Base-by-base conservation (phyloP, 2,888 invertebrate species). In the Resseliella maxima region DNA sequence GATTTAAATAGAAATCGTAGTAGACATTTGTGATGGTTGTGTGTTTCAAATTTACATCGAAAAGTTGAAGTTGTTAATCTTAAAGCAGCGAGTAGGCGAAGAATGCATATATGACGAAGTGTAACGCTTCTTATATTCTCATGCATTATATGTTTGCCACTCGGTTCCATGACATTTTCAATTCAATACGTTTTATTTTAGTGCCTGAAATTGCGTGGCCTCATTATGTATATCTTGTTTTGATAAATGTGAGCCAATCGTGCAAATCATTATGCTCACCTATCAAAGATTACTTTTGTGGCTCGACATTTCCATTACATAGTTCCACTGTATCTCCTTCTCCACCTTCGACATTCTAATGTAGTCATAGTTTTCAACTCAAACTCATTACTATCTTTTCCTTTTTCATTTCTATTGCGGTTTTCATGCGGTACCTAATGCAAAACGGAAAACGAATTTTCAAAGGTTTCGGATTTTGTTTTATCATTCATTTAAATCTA, bases 51-150 rank as follows among this genome's bases (percentile, higher is more conserved):
- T 72, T 72, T 72, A 72, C 72, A 31, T 31, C 31, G 31, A 12
- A 50, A 59, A 72, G 72, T 59, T 59, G 59, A 59, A 59, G 59
- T 72, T 72, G 72, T 72, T 72, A 72, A 72, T 72, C 72, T 72
- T 72, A n/a, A 24, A 3, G 12, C 12, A 5, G 72, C 31, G 72
- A 72, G 72, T 72, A 72, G 72, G 72, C 72, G 72, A 72, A 72
- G 59, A 59, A 59, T 59, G 59, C 59, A 59, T 59, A n/a, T n/a
- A 59, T 59, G 59, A 59, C 59, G 59, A 59, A 24, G 59, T 59
- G 59, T 59, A 59, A 59, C 59, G 35, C 72, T 72, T 72, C 72
- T 72, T 72, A n/a, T 2, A 0, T 8, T 31, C 15, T 15, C 10
- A 3, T 24, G 24, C 1, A n/a, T n/a, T n/a, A 24, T 59, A 1